phyloP scores from a whole-genome alignment of 1,140 invertebrate species.

The Drosophila novamexicana region DNA sequence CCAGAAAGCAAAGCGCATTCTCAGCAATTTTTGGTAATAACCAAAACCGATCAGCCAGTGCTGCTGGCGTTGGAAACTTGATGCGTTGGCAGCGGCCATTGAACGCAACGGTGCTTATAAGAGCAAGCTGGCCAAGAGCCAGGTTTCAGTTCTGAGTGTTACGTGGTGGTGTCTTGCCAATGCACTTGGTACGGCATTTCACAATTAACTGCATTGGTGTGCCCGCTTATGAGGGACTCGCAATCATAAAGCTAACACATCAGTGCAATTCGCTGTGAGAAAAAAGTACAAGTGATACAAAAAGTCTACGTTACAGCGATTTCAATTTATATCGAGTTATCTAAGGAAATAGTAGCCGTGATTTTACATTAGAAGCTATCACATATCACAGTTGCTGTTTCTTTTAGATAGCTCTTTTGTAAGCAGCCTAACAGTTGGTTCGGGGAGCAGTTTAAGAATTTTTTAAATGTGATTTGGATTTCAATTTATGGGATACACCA shows the following conservation, averaged over 20 bases:
- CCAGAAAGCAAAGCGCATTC: slow-evolving; percentile 58
- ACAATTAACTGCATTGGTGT: slow-evolving; percentile 86
- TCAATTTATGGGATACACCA: slow-evolving; percentile 85
- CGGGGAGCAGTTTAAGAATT: not conserved
- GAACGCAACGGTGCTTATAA: slow-evolving; percentile 71
- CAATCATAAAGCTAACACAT: slow-evolving; percentile 88
- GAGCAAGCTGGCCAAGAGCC: slow-evolving; percentile 57
- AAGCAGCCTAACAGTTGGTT: slow-evolving; percentile 62
- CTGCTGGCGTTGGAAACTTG: slow-evolving; percentile 60
- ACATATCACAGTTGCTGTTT: slow-evolving; percentile 85
- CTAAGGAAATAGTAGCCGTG: slow-evolving; percentile 85
- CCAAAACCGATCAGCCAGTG: slow-evolving; percentile 44
- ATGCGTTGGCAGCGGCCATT: slow-evolving; percentile 78
- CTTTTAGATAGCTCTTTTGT: slow-evolving; percentile 85
- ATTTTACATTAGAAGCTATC: slow-evolving; percentile 66
- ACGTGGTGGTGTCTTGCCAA: slow-evolving; percentile 35
- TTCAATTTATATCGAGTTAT: slow-evolving; percentile 83
- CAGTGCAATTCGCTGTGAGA: slow-evolving; percentile 83
- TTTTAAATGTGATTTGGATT: slow-evolving; percentile 33
- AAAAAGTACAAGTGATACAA: not conserved
- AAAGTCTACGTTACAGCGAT: slow-evolving; percentile 9
- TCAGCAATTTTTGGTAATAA: slow-evolving; percentile 65
- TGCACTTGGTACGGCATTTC: slow-evolving; percentile 14
- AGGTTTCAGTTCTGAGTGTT: slow-evolving; percentile 65
- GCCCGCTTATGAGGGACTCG: slow-evolving; percentile 3